A percentile compares a stretch with the other conserved stretches of the same genome.
Evolutionary conservation across 2,113 vertebrate genomes (phyloP).

Genomic region (Ciconia boyciana): DNA sequence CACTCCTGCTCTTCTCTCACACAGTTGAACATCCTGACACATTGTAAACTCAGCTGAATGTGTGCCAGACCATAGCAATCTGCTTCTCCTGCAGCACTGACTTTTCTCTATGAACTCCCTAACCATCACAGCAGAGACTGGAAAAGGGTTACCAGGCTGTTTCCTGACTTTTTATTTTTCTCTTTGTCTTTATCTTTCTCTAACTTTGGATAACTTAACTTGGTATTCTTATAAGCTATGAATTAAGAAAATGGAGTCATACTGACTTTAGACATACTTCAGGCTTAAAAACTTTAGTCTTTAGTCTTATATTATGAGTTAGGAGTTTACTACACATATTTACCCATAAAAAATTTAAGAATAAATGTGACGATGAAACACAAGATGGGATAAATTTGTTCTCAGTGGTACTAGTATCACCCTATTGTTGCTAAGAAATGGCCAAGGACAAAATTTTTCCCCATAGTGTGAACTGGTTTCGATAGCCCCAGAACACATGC

Average conservation of each 20-base stretch:
- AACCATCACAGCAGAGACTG: background rate
- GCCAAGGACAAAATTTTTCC: background rate
- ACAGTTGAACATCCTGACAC: constrained; percentile 12
- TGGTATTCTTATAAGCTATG: background rate
- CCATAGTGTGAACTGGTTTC: background rate
- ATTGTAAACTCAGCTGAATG: constrained; percentile 24
- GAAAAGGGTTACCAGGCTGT: background rate
- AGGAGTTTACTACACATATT: background rate
- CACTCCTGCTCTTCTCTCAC: constrained; percentile 32
- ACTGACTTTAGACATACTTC: background rate
- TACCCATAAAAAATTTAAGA: background rate
- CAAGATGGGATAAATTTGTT: background rate
- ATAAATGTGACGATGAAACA: background rate
- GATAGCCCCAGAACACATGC: background rate
- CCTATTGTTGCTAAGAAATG: background rate
- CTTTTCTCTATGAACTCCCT: background rate
- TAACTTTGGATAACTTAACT: background rate
- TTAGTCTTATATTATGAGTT: background rate
- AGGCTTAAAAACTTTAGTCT: background rate
- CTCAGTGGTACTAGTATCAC: background rate
- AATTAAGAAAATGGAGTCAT: background rate
- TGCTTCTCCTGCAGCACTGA: background rate
- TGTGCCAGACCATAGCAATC: constrained; percentile 17
- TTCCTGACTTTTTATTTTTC: background rate
- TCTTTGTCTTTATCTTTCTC: no score